phyloP scores from a whole-genome alignment of 2,113 vertebrate species.

The Colaptes auratus region DNA sequence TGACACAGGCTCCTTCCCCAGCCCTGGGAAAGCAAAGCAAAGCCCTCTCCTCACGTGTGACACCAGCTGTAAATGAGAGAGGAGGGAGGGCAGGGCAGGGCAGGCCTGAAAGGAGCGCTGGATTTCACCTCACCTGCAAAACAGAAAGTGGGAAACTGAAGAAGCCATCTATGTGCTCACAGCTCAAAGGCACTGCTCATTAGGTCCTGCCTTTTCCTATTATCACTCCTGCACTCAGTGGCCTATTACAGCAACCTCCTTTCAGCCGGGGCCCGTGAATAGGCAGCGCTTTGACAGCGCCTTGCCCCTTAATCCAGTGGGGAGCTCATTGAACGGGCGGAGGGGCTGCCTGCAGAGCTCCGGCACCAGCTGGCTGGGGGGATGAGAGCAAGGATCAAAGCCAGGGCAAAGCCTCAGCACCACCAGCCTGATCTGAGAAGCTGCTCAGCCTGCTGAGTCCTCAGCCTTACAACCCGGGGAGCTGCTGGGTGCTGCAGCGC shows the following conservation, averaged over 20 bases:
- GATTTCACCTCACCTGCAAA: neutral
- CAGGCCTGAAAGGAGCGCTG: neutral
- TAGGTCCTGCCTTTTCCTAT: neutral
- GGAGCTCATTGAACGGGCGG: conserved; percentile 4
- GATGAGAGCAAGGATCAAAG: conserved; percentile 20
- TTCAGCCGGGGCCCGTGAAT: neutral
- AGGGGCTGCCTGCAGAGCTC: neutral
- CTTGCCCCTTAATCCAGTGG: neutral
- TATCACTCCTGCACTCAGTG: neutral
- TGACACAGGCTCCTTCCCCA: neutral
- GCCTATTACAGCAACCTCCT: neutral
- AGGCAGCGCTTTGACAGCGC: neutral
- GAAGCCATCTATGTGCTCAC: neutral
- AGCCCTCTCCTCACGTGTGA: neutral
- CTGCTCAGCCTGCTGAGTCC: neutral
- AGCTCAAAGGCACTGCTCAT: neutral
- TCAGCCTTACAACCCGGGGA: neutral
- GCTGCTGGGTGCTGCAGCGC: neutral
- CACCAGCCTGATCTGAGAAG: neutral
- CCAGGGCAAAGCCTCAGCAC: neutral
- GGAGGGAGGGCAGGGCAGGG: neutral
- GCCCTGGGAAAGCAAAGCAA: neutral
- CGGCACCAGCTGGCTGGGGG: neutral
- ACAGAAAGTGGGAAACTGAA: neutral
- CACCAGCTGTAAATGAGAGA: neutral